Evolutionary conservation across 2,888 invertebrate genomes (phyloP), one percentile per base, ranked within the genome.

Genomic region (Drosophila neutralis): DNA sequence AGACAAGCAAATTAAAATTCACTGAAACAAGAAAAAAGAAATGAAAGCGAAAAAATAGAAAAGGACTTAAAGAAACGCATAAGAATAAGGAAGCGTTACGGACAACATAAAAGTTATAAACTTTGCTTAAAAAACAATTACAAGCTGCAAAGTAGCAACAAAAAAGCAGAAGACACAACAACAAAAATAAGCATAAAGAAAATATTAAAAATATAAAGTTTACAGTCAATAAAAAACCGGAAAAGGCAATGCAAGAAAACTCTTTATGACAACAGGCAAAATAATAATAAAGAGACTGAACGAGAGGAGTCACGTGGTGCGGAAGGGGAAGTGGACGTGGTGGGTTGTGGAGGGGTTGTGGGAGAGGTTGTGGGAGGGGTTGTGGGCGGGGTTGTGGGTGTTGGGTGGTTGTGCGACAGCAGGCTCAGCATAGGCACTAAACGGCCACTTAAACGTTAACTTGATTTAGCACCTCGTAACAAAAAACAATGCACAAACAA

Each of bases 391-490:
- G 10, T 61, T 15, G 11, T 35, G 3, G 38, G 29, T 38, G 15
- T 15, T 13, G 21, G 33, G 38, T 48, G 62, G 35, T 48, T 21
- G n/a, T 64, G 42, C 36, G 7, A n/a, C 27, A 29, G 27, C 66
- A 53, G 82, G 66, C 64, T 57, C 65, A 60, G 40, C 70, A 69
- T 76, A 84, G 90, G 83, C 90, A 82, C 90, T 85, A 85, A 85
- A 85, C 86, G 85, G 86, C 88, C 85, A 88, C 88, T 90, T 85
- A 89, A 85, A 80, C 73, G 90, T 90, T 90, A 89, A 85, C 85
- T 85, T 85, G 85, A 85, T 89, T 85, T 85, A 85, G 88, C 85
- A 85, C 88, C 88, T 90, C 90, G 83, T 85, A 82, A 85, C 90
- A 48, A 75, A 67, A 42, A 66, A 73, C 60, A 48, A 31, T 29